These are phyloP conservation scores for Ranitomeya imitator DNA, from an alignment of 2,113 vertebrate species.

Conservation along the genomic window DNA sequence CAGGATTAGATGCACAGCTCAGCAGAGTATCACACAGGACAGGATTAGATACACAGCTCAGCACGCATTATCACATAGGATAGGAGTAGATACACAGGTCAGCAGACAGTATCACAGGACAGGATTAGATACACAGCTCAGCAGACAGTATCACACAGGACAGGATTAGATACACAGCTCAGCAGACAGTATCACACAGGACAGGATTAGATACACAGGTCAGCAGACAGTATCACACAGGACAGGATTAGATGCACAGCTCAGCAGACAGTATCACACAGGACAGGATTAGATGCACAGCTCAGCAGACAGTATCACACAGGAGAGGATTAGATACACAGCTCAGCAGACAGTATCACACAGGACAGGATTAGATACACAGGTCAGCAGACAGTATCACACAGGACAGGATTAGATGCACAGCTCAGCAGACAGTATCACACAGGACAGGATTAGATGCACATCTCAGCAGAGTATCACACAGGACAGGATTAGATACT, in stretches of 20 bases:
- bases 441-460: background rate
- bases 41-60: background rate
- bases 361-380: background rate
- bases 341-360: background rate
- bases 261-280: background rate
- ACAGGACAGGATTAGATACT: background rate
- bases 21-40: background rate
- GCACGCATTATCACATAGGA: background rate
- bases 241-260: background rate
- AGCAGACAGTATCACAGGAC: background rate
- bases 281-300: background rate
- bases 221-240: background rate
- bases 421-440: background rate
- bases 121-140: background rate
- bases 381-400: background rate
- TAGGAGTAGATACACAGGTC: background rate
- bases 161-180: background rate
- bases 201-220: background rate
- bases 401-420: background rate
- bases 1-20: background rate
- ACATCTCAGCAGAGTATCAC: background rate
- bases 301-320: background rate
- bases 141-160: too few species aligned
- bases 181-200: background rate
- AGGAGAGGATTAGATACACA: background rate